A percentile compares a stretch with the other conserved stretches of the same genome.
phyloP scores from a whole-genome alignment of 2,113 vertebrate genomes.

The Leuciscus idus region DNA sequence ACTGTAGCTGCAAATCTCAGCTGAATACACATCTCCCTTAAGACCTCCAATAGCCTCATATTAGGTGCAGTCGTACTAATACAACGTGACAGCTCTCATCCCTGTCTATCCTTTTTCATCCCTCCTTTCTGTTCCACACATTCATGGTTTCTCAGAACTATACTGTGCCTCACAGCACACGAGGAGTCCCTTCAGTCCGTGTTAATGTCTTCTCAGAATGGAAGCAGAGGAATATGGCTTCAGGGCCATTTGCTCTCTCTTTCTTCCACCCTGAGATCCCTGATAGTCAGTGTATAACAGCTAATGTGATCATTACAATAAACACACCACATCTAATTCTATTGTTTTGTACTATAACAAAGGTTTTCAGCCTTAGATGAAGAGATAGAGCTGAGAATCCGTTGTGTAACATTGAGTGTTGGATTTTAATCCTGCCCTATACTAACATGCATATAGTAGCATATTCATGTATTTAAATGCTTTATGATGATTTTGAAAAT shows the following conservation, averaged over 20 bases:
- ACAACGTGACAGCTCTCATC: constrained; percentile 58
- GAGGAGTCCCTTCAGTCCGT: constrained; percentile 70
- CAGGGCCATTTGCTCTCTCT: constrained; percentile 62
- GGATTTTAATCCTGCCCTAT: not conserved
- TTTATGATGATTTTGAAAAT: not conserved
- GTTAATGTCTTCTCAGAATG: constrained; percentile 67
- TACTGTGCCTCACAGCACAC: constrained; percentile 27
- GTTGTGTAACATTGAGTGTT: not conserved
- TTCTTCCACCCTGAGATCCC: not conserved
- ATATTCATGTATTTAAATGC: not conserved
- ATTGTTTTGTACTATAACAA: not conserved
- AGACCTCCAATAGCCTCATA: constrained; percentile 60
- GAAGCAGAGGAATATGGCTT: constrained; percentile 61
- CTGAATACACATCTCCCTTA: constrained; percentile 50
- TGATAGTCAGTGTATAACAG: not conserved
- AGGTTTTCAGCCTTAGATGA: not conserved
- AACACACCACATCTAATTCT: not conserved
- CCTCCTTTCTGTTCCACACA: constrained; percentile 17
- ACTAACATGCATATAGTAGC: not conserved
- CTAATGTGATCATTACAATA: not conserved
- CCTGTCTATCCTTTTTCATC: constrained; percentile 35
- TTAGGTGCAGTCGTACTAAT: constrained; percentile 67
- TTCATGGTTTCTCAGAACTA: constrained; percentile 1
- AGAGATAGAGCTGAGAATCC: not conserved
- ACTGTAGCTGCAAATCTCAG: constrained; percentile 20